phyloP scores from a whole-genome alignment of 2,113 vertebrate species.

The Syngnathoides biaculeatus region DNA sequence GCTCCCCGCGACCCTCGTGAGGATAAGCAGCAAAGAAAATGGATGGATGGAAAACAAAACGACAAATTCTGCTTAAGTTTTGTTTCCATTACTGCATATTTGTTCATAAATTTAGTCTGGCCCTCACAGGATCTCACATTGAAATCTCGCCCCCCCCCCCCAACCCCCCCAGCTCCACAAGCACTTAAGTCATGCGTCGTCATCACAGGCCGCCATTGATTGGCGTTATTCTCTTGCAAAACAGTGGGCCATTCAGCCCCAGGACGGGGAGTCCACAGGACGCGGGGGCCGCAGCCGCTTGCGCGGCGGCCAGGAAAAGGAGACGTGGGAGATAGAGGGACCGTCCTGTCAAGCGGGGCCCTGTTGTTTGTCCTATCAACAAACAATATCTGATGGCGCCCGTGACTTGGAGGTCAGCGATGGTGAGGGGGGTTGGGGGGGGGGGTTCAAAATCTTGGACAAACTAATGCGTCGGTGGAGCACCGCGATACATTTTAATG shows the following conservation, averaged over 20 bases:
- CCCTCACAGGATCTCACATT: not conserved
- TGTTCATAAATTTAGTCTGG: not conserved
- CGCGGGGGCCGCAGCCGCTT: conserved; percentile 23
- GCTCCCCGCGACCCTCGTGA: no score
- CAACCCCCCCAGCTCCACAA: not conserved
- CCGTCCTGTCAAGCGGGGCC: conserved; percentile 6
- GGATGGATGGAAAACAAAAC: no score
- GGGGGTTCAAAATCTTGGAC: conserved; percentile 2
- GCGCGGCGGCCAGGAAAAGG: conserved; percentile 10
- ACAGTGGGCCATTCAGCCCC: conserved; percentile 26
- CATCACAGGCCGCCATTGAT: conserved; percentile 4
- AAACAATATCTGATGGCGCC: conserved; percentile 22
- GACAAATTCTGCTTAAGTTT: not conserved
- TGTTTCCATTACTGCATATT: not conserved
- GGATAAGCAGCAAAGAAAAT: no score
- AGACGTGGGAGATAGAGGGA: conserved; percentile 11
- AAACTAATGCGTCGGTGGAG: conserved; percentile 19
- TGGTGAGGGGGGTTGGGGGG: no score
- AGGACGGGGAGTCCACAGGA: conserved; percentile 23
- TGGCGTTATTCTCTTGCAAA: conserved; percentile 1
- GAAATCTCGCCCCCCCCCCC: no score
- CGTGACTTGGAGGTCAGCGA: not conserved
- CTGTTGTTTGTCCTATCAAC: conserved; percentile 19
- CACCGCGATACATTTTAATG: conserved; percentile 1
- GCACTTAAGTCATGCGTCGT: not conserved